Percentiles rank a stretch among this genome's conserved stretches.
Evolutionary conservation across 2,797 vertebrate species (phyloP).

Genomic region (Labeo calbasu): DNA sequence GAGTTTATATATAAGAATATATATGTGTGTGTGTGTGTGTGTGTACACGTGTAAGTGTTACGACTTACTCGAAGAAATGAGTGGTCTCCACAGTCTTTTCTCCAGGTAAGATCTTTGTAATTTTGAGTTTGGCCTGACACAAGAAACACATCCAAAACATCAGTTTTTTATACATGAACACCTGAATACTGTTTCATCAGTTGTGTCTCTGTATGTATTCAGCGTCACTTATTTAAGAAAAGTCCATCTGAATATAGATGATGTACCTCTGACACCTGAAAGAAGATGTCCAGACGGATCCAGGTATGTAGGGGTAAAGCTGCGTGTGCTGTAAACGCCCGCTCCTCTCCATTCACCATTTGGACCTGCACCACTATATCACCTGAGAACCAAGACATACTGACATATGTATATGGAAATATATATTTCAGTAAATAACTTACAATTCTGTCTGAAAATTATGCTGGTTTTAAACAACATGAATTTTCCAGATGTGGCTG

Average conservation of each 20-base stretch:
- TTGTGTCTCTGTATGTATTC: neutral
- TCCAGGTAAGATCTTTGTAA: constrained; percentile 11
- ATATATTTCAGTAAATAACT: neutral
- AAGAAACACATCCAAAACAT: constrained; percentile 55
- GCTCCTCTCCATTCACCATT: constrained; percentile 79
- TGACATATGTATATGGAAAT: neutral
- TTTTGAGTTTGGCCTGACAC: constrained; percentile 70
- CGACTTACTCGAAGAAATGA: constrained; percentile 63
- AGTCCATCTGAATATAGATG: neutral
- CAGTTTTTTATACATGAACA: neutral
- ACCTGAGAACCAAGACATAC: constrained; percentile 70
- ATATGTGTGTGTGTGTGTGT: no score
- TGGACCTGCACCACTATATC: constrained; percentile 86
- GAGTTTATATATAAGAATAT: neutral
- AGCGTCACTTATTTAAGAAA: neutral
- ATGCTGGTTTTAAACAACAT: neutral
- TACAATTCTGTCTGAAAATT: neutral
- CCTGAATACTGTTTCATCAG: neutral
- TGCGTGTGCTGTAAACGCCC: constrained; percentile 80
- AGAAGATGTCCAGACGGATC: constrained; percentile 86
- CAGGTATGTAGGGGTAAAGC: constrained; percentile 83
- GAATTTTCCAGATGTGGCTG: neutral
- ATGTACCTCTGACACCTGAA: constrained; percentile 82
- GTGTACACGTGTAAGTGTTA: neutral
- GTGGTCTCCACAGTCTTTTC: constrained; percentile 43